Conservation (phyloP, 1,140 invertebrate genomes). For the Lucilia cuprina region DNA sequence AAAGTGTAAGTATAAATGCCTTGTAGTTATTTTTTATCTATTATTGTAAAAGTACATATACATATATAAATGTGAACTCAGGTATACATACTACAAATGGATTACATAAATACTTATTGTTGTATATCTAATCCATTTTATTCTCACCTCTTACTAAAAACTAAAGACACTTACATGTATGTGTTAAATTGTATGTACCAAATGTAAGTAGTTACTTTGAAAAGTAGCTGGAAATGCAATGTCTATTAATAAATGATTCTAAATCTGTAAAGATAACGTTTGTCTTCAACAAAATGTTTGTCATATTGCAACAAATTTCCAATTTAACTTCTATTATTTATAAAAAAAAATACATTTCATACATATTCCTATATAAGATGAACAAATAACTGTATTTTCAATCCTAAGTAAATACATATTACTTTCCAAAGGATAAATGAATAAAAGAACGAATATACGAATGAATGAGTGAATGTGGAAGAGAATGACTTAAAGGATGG, state of each 20-base stretch:
- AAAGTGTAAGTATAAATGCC: no score
- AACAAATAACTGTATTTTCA: not conserved
- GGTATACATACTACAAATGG: not conserved
- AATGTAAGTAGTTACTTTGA: not conserved
- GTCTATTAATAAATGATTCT: not conserved
- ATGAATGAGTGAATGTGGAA: not conserved
- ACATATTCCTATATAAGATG: not conserved
- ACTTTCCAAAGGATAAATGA: not conserved
- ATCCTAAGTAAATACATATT: slow-evolving; percentile 15
- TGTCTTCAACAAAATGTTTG: no score
- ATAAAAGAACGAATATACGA: not conserved
- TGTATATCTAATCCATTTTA: not conserved
- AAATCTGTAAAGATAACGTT: no score
- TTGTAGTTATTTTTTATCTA: no score
- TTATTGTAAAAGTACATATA: not conserved
- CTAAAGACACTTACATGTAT: not conserved
- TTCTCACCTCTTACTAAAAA: not conserved
- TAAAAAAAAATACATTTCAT: no score
- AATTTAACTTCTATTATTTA: not conserved
- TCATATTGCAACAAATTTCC: not conserved
- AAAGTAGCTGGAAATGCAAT: not conserved
- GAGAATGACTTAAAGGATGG: not conserved
- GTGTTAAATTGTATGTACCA: not conserved
- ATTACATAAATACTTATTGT: not conserved
- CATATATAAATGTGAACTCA: not conserved